Conservation (phyloP, 2,797 vertebrate species). For the Brachymystax lenok region DNA sequence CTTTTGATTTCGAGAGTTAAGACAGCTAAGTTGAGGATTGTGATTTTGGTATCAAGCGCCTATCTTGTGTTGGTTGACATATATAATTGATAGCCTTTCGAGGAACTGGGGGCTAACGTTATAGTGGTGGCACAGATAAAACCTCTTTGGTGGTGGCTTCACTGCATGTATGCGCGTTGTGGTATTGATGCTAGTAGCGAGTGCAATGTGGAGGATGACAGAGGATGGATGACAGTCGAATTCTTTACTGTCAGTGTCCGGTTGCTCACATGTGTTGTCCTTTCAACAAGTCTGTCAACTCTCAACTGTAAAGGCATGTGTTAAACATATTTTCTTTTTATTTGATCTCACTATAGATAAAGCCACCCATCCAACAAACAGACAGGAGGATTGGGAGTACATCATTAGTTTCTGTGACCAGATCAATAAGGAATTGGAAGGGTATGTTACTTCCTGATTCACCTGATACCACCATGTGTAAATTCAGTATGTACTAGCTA, state of each 20-base stretch:
- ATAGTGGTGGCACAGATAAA: neutral
- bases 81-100: neutral
- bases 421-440: conserved; percentile 98
- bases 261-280: neutral
- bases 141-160: neutral
- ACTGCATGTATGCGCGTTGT: neutral
- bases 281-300: neutral
- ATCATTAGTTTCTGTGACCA: conserved; percentile 99
- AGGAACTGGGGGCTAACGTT: too few relatives aligned
- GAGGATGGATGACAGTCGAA: neutral
- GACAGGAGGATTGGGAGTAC: conserved; percentile 98
- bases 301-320: neutral
- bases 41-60: neutral
- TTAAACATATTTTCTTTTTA: conserved; percentile 11
- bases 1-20: neutral
- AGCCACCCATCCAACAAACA: conserved; percentile 95
- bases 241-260: neutral
- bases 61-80: neutral
- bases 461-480: neutral
- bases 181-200: neutral
- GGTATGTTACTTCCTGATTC: conserved; percentile 67
- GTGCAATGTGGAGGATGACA: neutral
- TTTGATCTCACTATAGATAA: conserved; percentile 79
- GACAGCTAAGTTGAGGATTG: neutral
- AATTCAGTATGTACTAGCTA: neutral